Evolutionary conservation across 1,140 invertebrate species (phyloP), one percentile per base, ranked within the genome.

Genomic region (Helicoverpa zea): DNA sequence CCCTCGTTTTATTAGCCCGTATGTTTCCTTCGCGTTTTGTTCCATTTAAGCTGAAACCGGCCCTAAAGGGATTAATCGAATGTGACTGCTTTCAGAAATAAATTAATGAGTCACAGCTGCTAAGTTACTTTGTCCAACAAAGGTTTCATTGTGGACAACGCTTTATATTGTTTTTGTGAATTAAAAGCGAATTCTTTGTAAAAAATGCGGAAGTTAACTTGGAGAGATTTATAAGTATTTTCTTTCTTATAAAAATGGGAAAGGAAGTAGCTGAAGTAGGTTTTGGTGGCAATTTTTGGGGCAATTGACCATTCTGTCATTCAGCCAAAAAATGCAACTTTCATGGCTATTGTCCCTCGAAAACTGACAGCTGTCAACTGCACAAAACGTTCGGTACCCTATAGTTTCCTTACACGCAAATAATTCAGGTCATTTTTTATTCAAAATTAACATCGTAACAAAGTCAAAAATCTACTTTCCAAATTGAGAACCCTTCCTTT

Each of bases 1-100:
- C 29, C 35, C 30, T 23, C 47, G 23, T 76, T 63, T 76, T 59
- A 29, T 77, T 77, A 16, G 23, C n/a, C 7, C 47, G 43, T 23
- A 2, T 51, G 51, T 49, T 77, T 66, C 61, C 61, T 56, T 58
- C n/a, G 23, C 3, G 14, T 64, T 54, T 75, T 64, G 61, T 54
- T 77, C 51, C 61, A 30, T 77, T 77, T 77, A 66, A 66, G 66
- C 29, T 18, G 9, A 14, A n/a, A 47, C 66, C 16, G 11, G 14
- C 59, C 49, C 58, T 77, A 18, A 29, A 77, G 43, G 75, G 75
- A 54, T 66, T 77, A 43, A 77, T 66, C 66, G 54, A 54, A 77
- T 2, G 23, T 47, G 56, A 75, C 11, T 47, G 35, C 56, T 47
- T 29, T 35, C 47, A n/a, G 35, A 76, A 76, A 76, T 76, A 66